Evolutionary conservation across 2,888 invertebrate genomes (phyloP), one percentile per base, ranked within the genome.

Genomic region (Lasioglossum figueresi): DNA sequence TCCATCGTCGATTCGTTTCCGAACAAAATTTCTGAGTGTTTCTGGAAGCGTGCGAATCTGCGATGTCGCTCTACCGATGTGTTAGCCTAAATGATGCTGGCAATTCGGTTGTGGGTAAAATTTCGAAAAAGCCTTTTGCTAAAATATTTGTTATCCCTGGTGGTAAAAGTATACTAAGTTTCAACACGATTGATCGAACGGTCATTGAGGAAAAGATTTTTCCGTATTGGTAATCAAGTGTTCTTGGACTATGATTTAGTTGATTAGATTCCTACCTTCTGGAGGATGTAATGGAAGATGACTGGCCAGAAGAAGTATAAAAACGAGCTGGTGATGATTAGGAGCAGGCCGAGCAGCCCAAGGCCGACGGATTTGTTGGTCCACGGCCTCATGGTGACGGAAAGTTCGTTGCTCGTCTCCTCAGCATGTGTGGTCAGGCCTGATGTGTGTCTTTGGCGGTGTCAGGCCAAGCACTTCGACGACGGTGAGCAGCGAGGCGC

Each of bases 351-450:
- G 37, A 92, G 48, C 74, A 93, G 85, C 27, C 92, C 93, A 68
- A 94, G 79, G 80, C 89, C 82, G 70, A 92, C 75, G 72, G 91
- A 91, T 84, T 92, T 93, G 79, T 86, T 93, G 40, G 91, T 90
- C 92, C 93, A 94, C 89, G 94, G 93, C 87, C 91, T 94, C 94
- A 95, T 95, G 83, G 80, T 86, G 90, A 74, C 76, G 79, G 59
- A 72, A 59, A 68, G 68, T 76, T 86, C 63, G 76, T 70, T 80
- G 73, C 71, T 74, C 84, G 78, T 86, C 83, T 87, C 73, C 76
- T 88, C 88, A 83, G 88, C 92, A 92, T 92, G 91, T 91, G 89
- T 88, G 77, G 16, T 76, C 80, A 52, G 10, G 37, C 23, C 19
- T 40, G 70, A 71, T 77, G 77, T 82, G 56, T 40, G 31, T 37